Base-by-base conservation (phyloP, 2,888 invertebrate genomes). In the Cephus pulcher region DNA sequence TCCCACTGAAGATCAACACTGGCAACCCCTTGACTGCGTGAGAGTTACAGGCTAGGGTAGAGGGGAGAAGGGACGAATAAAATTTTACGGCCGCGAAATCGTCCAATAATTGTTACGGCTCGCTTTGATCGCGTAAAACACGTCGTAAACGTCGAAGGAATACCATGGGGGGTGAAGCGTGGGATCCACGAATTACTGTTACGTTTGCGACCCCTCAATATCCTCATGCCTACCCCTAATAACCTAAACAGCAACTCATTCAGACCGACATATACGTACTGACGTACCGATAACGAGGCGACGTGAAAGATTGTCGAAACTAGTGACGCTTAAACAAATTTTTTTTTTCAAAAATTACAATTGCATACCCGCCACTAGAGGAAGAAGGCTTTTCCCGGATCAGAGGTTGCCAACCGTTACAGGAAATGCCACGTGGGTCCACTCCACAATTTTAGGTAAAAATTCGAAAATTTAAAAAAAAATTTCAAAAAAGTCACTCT, bases 51-150 rank as follows among this genome's bases (percentile, higher is more conserved):
- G 78, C 12, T 12, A 0, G 74, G 73, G 71, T 23, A 73, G 68
- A n/a, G 73, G 69, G 78, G 76, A 78, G 82, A 82, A 77, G 82
- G 82, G 87, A 82, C 83, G 88, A 89, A 89, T 90, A 90, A 90
- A 91, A 90, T 90, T 91, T 91, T 90, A 91, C 89, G 88, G 88
- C 88, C 88, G 86, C 90, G 87, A 89, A 90, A 91, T 91, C 90
- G 91, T 82, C 88, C 90, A 90, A 91, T 90, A 91, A 91, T 91
- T 90, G 91, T 90, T 91, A 91, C 89, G 89, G 89, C 88, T 88
- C 87, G 89, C 90, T 89, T 89, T 89, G 90, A 90, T 90, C 90
- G 90, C 90, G 89, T 91, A 90, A 91, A 89, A 90, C 90, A 91
- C 90, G 88, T 91, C 91, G 91, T 91, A 91, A 91, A 91, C 83